phyloP scores from a whole-genome alignment of 2,113 vertebrate species.

The Ochotona princeps region DNA sequence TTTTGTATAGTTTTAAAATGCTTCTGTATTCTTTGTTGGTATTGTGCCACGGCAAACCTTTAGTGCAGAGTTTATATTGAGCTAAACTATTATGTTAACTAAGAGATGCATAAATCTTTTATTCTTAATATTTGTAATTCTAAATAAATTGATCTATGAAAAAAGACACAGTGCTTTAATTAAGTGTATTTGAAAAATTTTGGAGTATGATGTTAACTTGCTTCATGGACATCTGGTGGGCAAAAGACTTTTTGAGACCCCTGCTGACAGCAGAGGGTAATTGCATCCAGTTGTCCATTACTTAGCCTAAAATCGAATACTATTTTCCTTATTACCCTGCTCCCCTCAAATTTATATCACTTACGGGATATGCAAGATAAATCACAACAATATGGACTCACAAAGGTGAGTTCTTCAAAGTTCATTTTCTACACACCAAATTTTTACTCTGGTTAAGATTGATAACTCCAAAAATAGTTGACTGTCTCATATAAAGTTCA shows the following conservation, averaged over 20 bases:
- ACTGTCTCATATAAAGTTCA: background rate
- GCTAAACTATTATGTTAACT: constrained; percentile 88
- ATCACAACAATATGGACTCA: background rate
- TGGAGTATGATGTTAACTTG: background rate
- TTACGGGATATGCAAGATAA: background rate
- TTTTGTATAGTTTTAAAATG: constrained; percentile 91
- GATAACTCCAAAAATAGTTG: constrained; percentile 3
- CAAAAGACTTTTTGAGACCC: constrained; percentile 77
- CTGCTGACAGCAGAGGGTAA: constrained; percentile 68
- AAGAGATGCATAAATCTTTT: constrained; percentile 90
- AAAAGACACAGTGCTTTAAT: constrained; percentile 37
- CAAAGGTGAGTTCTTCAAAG: background rate
- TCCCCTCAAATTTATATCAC: background rate
- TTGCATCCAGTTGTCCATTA: constrained; percentile 5
- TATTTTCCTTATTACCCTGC: background rate
- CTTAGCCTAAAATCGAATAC: background rate
- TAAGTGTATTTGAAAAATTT: constrained; percentile 31
- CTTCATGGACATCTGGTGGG: constrained; percentile 33
- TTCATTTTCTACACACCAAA: background rate
- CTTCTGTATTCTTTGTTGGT: constrained; percentile 88
- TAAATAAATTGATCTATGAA: constrained; percentile 89
- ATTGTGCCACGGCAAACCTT: constrained; percentile 87
- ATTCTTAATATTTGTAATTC: constrained; percentile 89
- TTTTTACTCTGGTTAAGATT: background rate
- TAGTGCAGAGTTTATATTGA: constrained; percentile 91